Percentiles rank a stretch among this genome's conserved stretches.
These are phyloP conservation scores for Schizaphis graminum DNA, from an alignment of 2,888 invertebrate species.

Conservation along the genomic window DNA sequence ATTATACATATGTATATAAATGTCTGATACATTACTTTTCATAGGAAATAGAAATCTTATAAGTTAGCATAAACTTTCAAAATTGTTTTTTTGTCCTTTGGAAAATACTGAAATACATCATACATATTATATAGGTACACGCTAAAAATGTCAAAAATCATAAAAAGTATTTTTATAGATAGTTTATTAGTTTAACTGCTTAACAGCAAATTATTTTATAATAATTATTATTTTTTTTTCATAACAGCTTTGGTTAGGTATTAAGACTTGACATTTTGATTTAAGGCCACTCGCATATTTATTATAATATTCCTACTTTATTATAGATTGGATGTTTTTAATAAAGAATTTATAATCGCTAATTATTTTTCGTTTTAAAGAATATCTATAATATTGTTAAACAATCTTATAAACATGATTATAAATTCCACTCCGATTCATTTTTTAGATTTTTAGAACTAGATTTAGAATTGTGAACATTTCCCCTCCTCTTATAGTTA, in stretches of 20 bases:
- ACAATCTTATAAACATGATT: neutral
- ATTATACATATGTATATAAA: neutral
- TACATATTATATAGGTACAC: neutral
- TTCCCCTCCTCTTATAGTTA: too few species aligned
- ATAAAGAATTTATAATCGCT: neutral
- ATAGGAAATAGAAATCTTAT: neutral
- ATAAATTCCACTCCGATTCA: neutral
- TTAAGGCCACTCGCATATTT: neutral
- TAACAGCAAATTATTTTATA: neutral
- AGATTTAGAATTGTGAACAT: neutral
- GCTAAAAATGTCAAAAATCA: neutral
- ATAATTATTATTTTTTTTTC: neutral
- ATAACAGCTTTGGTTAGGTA: neutral
- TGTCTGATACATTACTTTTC: neutral
- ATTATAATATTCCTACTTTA: neutral
- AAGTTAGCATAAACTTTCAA: neutral
- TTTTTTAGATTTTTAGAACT: neutral
- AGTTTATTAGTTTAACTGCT: neutral
- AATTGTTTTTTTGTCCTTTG: neutral
- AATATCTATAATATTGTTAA: neutral
- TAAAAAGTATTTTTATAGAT: neutral
- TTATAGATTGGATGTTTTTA: neutral
- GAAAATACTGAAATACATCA: neutral
- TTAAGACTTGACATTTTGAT: neutral
- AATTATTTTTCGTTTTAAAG: neutral